These are phyloP conservation scores for silkworm (Bombyx mori) DNA, from an alignment of 1,140 invertebrate genomes.

Conservation along the genomic window ASM3026992v2 NC_085118.1:4971501-4972000, in stretches of 20 bases:
- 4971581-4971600: slow-evolving; percentile 61
- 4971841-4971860: neutral
- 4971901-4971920: slow-evolving; percentile 1
- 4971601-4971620: slow-evolving; percentile 56
- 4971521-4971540: slow-evolving; percentile 63
- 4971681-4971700: slow-evolving; percentile 13
- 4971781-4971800: slow-evolving; percentile 18
- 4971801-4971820: neutral
- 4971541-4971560: slow-evolving; percentile 17
- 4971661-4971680: slow-evolving; percentile 5
- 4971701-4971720: slow-evolving; percentile 6
- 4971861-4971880: neutral
- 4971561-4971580: slow-evolving; percentile 47
- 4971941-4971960: slow-evolving; percentile 49
- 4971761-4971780: slow-evolving; percentile 14
- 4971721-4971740: slow-evolving; percentile 21
- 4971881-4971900: slow-evolving; percentile 12
- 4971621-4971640: slow-evolving; percentile 15
- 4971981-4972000: slow-evolving; percentile 24
- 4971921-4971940: slow-evolving; percentile 21
- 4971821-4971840: neutral
- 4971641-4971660: slow-evolving; percentile 26
- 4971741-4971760: slow-evolving; percentile 17
- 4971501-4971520: slow-evolving; percentile 49
- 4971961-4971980: slow-evolving; percentile 31